phyloP scores from a whole-genome alignment of 2,797 vertebrate genomes.

The Podarcis siculus region DNA sequence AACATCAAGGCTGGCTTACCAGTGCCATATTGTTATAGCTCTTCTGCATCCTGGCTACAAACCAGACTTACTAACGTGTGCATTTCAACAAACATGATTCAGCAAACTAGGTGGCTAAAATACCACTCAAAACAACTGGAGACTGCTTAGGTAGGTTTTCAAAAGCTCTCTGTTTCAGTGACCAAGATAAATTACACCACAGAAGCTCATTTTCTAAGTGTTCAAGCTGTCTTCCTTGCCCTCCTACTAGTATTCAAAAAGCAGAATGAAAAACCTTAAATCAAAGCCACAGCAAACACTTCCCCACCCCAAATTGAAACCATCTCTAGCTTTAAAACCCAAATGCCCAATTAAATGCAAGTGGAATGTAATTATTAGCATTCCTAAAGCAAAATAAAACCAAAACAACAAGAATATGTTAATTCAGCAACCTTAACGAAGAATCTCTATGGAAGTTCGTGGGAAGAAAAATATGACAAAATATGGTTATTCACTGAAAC shows the following conservation, averaged over 20 bases:
- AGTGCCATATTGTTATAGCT: background rate
- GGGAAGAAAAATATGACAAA: background rate
- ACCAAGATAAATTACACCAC: constrained; percentile 66
- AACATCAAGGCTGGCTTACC: constrained; percentile 42
- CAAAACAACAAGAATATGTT: constrained; percentile 55
- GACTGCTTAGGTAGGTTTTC: constrained; percentile 58
- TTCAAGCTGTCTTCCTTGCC: constrained; percentile 63
- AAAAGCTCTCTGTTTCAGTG: constrained; percentile 58
- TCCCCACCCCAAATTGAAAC: constrained; percentile 40
- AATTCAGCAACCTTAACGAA: constrained; percentile 52
- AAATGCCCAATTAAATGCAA: constrained; percentile 47
- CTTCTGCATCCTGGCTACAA: constrained; percentile 44
- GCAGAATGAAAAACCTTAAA: constrained; percentile 69
- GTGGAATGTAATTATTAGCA: constrained; percentile 45
- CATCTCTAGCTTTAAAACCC: constrained; percentile 47
- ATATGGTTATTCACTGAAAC: background rate
- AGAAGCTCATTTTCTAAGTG: constrained; percentile 56
- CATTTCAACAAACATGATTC: constrained; percentile 18
- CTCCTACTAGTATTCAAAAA: constrained; percentile 66
- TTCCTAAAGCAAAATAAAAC: constrained; percentile 63
- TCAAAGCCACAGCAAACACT: constrained; percentile 61
- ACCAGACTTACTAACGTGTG: constrained; percentile 19
- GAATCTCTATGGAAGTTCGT: background rate
- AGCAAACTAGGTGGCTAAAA: constrained; percentile 12
- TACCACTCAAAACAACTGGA: constrained; percentile 48